Conservation (phyloP, 30 jellyfish, hydroid and myxozoan species). For the Calvadosia cruxmelitensis region DNA sequence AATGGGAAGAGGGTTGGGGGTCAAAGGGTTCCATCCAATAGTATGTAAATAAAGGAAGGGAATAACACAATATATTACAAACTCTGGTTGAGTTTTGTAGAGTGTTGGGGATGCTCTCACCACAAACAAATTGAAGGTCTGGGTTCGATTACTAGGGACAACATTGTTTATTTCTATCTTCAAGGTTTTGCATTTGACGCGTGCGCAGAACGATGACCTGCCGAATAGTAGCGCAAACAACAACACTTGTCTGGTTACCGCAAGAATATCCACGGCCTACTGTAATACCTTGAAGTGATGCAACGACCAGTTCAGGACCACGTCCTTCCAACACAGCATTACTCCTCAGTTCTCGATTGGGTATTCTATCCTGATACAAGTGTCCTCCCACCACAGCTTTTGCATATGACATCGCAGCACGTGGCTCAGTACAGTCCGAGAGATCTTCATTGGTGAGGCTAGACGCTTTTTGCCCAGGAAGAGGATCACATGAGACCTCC, state of each 20-base stretch:
- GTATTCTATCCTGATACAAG: neutral
- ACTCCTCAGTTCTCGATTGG: conserved; percentile 9
- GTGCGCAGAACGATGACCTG: no score
- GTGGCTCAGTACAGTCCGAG: neutral
- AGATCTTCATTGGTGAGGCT: neutral
- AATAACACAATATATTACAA: no score
- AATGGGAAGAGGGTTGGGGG: no score
- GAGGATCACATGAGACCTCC: conserved; percentile 62
- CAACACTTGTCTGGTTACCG: neutral
- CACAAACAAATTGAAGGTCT: no score
- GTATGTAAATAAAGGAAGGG: no score
- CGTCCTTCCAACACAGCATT: conserved; percentile 5
- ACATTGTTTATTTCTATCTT: no score
- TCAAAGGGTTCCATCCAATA: no score
- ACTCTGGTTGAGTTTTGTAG: no score
- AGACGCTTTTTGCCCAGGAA: conserved; percentile 14
- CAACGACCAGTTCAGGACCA: conserved; percentile 58
- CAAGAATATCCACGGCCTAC: neutral
- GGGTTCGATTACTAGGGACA: no score
- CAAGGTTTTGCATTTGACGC: no score
- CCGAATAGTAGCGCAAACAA: no score
- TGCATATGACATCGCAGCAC: conserved; percentile 36
- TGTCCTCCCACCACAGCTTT: conserved; percentile 44
- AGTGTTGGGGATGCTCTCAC: no score
- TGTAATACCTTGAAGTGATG: conserved; percentile 65